These are phyloP conservation scores for Enteromius treurensis DNA, from an alignment of 2,797 vertebrate genomes.

Conservation along the genomic window DNA sequence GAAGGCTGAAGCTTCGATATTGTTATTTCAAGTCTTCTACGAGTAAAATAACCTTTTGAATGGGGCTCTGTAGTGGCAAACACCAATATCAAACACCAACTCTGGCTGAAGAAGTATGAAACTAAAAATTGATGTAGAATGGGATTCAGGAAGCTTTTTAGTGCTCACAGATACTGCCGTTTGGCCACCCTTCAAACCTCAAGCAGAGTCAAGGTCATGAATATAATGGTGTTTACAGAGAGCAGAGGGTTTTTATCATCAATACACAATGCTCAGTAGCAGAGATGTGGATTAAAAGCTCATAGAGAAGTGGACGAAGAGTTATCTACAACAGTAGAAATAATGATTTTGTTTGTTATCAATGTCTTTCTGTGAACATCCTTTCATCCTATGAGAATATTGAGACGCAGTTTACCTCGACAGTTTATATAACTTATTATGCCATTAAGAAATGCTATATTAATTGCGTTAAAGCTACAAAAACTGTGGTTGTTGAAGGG, in stretches of 20 bases:
- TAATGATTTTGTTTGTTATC: conserved; percentile 6
- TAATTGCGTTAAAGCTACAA: conserved; percentile 10
- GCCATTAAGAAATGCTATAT: background rate
- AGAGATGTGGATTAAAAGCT: background rate
- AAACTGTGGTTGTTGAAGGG: conserved; percentile 4
- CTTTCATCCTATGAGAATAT: conserved; percentile 14
- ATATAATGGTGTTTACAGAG: conserved; percentile 23
- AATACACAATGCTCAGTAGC: conserved; percentile 4
- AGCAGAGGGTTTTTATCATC: conserved; percentile 8
- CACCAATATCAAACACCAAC: background rate
- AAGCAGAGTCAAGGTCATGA: conserved; percentile 36
- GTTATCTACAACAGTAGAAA: background rate
- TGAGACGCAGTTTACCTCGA: background rate
- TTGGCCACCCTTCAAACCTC: conserved; percentile 39
- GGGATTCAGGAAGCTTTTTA: conserved; percentile 22
- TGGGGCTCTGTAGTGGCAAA: background rate
- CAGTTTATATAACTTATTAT: background rate
- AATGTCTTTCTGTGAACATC: background rate
- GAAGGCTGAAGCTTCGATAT: background rate
- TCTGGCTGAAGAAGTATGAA: background rate
- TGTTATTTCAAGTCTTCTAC: background rate
- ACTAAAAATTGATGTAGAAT: background rate
- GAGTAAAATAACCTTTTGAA: conserved; percentile 3
- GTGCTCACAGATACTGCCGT: conserved; percentile 13
- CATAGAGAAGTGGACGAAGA: background rate